Evolutionary conservation across 2,797 vertebrate species (phyloP).

Genomic region (Pangasius macronema): DNA sequence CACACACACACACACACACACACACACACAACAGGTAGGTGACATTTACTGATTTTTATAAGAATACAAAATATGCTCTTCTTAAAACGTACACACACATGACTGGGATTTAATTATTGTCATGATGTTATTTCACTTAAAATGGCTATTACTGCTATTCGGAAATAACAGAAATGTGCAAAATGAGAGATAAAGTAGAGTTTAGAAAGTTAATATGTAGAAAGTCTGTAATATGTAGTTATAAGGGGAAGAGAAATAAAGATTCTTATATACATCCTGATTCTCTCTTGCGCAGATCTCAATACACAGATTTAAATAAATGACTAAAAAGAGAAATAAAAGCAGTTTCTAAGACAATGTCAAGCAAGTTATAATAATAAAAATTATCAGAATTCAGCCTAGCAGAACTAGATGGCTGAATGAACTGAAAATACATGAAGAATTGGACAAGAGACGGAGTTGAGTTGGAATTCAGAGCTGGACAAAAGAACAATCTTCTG

Average conservation of each 20-base stretch:
- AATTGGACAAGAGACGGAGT: background rate
- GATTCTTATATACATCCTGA: background rate
- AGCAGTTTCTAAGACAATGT: background rate
- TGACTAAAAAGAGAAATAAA: background rate
- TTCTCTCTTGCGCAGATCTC: background rate
- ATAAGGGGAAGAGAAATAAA: background rate
- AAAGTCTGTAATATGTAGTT: background rate
- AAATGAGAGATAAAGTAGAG: background rate
- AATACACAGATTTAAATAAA: background rate
- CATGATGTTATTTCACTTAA: background rate
- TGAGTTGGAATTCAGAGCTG: background rate
- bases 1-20: background rate
- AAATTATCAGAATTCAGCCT: background rate
- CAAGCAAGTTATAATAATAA: background rate
- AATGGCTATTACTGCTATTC: background rate
- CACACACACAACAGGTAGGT: background rate
- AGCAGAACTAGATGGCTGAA: background rate
- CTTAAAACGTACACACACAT: background rate
- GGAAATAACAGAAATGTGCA: background rate
- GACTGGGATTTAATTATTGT: background rate
- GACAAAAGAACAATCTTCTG: background rate
- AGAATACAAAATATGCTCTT: background rate
- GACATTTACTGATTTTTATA: background rate
- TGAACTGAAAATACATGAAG: background rate
- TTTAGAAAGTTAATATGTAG: background rate